These are phyloP conservation scores for Clunio marinus DNA, from an alignment of 2,888 invertebrate species.

Conservation along the genomic window DNA sequence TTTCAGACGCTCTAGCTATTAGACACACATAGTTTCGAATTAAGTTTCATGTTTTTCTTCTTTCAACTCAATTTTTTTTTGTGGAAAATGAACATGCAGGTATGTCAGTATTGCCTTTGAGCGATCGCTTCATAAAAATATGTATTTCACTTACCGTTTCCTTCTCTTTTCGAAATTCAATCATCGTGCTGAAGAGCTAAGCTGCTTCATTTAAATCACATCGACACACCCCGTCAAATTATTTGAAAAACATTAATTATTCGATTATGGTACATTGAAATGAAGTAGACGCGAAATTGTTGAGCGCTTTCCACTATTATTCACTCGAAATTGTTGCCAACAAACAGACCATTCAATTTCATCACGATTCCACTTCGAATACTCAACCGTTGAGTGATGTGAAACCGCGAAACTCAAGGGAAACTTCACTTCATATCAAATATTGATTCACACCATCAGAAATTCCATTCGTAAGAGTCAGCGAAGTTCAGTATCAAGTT, in stretches of 20 bases:
- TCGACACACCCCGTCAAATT: slow-evolving; percentile 36
- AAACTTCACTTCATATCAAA: slow-evolving; percentile 16
- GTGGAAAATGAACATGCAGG: slow-evolving; percentile 14
- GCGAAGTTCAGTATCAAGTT: slow-evolving; percentile 11
- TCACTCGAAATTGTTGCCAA: too few species aligned
- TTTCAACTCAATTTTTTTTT: not conserved
- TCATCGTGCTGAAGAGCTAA: not conserved
- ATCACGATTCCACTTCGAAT: not conserved
- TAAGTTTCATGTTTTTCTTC: slow-evolving; percentile 11
- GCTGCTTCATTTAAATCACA: slow-evolving; percentile 5
- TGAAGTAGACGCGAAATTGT: too few species aligned
- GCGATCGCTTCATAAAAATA: slow-evolving; percentile 6
- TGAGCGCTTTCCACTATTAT: not conserved
- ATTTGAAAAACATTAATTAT: slow-evolving; percentile 22
- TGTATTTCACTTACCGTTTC: too few species aligned
- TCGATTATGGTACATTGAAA: slow-evolving; percentile 9
- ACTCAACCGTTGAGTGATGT: not conserved
- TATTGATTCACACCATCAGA: slow-evolving; percentile 36
- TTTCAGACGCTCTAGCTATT: slow-evolving; percentile 11
- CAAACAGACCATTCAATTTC: slow-evolving; percentile 9
- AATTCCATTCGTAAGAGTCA: slow-evolving; percentile 36
- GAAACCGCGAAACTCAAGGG: not conserved
- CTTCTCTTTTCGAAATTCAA: not conserved
- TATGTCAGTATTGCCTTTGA: not conserved
- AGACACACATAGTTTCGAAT: not conserved